These are phyloP conservation scores for Camponotus floridanus DNA, from an alignment of 1,140 invertebrate species.

Conservation along the genomic window DNA sequence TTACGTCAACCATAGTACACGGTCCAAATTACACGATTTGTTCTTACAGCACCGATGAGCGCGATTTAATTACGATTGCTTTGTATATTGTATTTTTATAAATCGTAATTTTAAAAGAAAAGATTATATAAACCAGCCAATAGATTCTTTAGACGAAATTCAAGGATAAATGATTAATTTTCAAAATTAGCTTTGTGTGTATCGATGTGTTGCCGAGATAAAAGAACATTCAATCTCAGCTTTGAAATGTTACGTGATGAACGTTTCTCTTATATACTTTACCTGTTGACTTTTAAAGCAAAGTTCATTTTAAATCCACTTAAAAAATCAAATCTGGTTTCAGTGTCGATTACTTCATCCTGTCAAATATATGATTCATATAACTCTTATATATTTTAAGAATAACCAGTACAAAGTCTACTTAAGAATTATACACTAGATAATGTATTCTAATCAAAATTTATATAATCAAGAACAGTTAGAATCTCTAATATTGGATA, in stretches of 20 bases:
- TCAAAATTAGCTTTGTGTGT: neutral
- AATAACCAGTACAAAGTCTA: neutral
- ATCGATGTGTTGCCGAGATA: neutral
- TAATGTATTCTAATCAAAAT: no score
- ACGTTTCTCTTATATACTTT: neutral
- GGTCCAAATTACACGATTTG: neutral
- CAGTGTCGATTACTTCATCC: neutral
- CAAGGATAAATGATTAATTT: conserved; percentile 10
- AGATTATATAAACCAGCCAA: neutral
- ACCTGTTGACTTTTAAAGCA: neutral
- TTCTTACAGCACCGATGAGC: neutral
- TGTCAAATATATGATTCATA: conserved; percentile 12
- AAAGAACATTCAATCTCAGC: neutral
- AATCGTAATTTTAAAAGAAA: neutral
- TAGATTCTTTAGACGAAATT: neutral
- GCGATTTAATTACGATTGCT: neutral
- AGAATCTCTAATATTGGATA: neutral
- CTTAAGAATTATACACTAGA: no score
- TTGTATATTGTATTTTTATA: neutral
- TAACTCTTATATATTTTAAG: neutral
- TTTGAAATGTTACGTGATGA: conserved; percentile 19
- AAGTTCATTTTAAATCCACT: neutral
- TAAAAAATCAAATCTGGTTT: conserved; percentile 21
- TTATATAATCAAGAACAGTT: neutral
- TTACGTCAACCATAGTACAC: neutral